These are phyloP conservation scores for Cacatua alba DNA, from an alignment of 2,113 vertebrate genomes.

Conservation along the genomic window DNA sequence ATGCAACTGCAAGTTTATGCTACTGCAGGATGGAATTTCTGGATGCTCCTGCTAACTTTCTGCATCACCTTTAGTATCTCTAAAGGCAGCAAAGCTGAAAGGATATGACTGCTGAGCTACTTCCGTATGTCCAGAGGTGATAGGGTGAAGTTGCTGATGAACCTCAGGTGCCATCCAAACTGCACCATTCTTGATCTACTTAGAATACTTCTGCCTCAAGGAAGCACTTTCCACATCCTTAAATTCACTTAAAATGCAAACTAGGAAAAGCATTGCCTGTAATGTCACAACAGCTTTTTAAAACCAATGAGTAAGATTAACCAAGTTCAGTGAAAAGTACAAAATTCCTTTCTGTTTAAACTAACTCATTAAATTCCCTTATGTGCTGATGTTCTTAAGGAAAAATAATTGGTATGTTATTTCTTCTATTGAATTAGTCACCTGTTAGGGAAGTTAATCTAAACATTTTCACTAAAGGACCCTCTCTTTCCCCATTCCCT, in stretches of 20 bases:
- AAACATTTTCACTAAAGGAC: not conserved
- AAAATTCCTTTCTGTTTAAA: not conserved
- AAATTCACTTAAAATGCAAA: slow-evolving; percentile 27
- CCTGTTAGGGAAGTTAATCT: not conserved
- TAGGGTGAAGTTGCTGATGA: not conserved
- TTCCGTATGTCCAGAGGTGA: not conserved
- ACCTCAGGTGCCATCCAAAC: not conserved
- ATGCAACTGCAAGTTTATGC: not conserved
- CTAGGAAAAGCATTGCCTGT: not conserved
- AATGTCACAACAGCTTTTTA: not conserved
- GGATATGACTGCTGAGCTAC: not conserved
- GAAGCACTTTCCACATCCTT: not conserved
- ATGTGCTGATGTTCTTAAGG: not conserved
- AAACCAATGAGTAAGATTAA: not conserved
- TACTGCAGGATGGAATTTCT: not conserved
- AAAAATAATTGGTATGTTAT: not conserved
- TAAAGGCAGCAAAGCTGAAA: not conserved
- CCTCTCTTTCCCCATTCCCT: not conserved
- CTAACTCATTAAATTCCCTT: not conserved
- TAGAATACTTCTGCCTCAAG: slow-evolving; percentile 6
- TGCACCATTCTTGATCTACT: not conserved
- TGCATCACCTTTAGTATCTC: not conserved
- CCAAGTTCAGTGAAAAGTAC: not conserved
- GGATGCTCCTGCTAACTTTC: not conserved
- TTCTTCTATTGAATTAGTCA: not conserved